Evolutionary conservation across 2,888 invertebrate genomes (phyloP).

Genomic region (Xestia xanthographa): DNA sequence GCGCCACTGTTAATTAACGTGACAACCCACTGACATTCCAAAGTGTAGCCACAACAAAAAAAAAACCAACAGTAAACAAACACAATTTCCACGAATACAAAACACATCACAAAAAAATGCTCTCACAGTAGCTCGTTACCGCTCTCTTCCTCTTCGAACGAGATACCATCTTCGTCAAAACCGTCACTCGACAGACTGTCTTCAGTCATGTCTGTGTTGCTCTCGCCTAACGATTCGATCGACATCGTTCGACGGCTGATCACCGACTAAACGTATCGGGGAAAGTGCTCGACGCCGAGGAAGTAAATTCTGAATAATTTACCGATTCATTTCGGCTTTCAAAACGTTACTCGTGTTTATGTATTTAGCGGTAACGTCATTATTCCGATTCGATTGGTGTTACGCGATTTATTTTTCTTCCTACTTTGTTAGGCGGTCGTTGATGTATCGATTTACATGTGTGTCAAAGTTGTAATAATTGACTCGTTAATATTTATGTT

Average conservation of each 20-base stretch:
- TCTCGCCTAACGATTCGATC: constrained; percentile 68
- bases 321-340: constrained; percentile 72
- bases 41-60: constrained; percentile 50
- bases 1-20: constrained; percentile 42
- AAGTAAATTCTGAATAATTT: constrained; percentile 74
- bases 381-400: constrained; percentile 58
- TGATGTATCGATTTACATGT: constrained; percentile 37
- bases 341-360: constrained; percentile 66
- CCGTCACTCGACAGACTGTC: constrained; percentile 81
- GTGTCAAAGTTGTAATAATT: constrained; percentile 57
- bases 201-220: constrained; percentile 77
- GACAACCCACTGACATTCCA: constrained; percentile 55
- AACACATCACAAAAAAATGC: constrained; percentile 62
- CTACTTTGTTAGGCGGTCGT: constrained; percentile 40
- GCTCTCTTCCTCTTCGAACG: constrained; percentile 64
- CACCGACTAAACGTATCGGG: constrained; percentile 73
- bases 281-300: constrained; percentile 70
- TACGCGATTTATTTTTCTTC: constrained; percentile 51
- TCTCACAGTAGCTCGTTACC: constrained; percentile 77
- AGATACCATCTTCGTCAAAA: constrained; percentile 48
- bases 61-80: constrained; percentile 40
- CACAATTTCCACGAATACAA: constrained; percentile 59
- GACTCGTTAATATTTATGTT: constrained; percentile 34
- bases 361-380: constrained; percentile 58
- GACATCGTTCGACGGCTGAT: constrained; percentile 76